phyloP scores from a whole-genome alignment of 2,888 invertebrate genomes.

The Epinotia brunnichana region DNA sequence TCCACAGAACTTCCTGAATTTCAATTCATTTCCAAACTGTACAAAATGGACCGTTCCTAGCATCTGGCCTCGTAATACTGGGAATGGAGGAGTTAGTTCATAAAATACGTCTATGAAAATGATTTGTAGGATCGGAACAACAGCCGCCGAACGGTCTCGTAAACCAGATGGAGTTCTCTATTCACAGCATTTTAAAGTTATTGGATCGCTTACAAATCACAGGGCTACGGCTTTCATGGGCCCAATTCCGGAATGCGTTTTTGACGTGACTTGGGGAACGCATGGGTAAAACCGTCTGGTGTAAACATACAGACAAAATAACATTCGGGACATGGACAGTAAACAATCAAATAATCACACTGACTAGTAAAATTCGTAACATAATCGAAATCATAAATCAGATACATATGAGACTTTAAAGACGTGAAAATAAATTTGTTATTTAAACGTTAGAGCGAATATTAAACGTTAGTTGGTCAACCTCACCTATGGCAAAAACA shows the following conservation, averaged over 20 bases:
- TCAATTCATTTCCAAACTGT: slow-evolving; percentile 23
- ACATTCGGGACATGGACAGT: no score
- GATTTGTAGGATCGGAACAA: slow-evolving; percentile 39
- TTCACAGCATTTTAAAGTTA: slow-evolving; percentile 41
- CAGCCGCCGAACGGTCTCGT: slow-evolving; percentile 23
- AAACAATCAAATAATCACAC: no score
- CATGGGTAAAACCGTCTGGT: no score
- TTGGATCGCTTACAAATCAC: slow-evolving; percentile 37
- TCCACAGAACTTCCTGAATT: background rate
- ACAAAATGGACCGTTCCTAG: slow-evolving; percentile 27
- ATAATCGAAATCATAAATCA: no score
- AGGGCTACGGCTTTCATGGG: background rate
- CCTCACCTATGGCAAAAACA: no score
- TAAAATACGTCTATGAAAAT: slow-evolving; percentile 44
- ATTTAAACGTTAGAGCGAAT: no score
- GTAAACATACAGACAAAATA: no score
- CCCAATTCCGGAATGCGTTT: background rate
- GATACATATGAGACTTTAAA: no score
- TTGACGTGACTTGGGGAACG: background rate
- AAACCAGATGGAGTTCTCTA: slow-evolving; percentile 31
- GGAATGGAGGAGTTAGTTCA: slow-evolving; percentile 39
- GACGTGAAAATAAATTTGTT: no score
- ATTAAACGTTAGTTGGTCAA: no score
- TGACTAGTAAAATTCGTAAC: no score
- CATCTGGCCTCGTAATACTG: slow-evolving; percentile 39